Evolutionary conservation across 2,797 vertebrate genomes (phyloP), one percentile per base, ranked within the genome.

Genomic region (Anisognathus igniventris): DNA sequence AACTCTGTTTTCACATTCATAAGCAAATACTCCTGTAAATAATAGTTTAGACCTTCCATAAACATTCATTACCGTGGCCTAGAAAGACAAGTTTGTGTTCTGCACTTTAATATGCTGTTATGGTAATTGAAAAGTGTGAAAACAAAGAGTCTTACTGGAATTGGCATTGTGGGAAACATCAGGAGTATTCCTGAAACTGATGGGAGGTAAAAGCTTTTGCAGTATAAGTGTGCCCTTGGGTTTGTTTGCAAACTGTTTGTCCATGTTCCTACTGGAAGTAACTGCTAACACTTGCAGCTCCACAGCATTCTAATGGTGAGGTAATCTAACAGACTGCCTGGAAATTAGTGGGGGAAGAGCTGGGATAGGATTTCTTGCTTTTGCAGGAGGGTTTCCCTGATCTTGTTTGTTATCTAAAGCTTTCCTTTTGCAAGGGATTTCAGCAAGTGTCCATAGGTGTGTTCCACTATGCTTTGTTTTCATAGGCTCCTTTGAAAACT

Each of bases 141-240:
- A 66, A 48, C 12, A 56, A n/a, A 72, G 48, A 56, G 21, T 44
- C 48, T 62, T 67, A 56, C 28, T 75, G 51, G 71, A 71, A 54
- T 0, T 71, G 62, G 20, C 6, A 1, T 23, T 28, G 37, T 37
- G 78, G 77, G 66, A 80, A 89, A 37, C 58, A 70, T 72, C 60
- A n/a, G 40, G 21, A 86, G 11, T 42, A 27, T 37, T 68, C 33
- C 80, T 64, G 57, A 40, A 87, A 42, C 37, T 87, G 64, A 56
- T 30, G 89, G 35, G 74, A 91, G 27, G 40, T 48, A 83, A 73
- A 90, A 86, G 68, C 44, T 56, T 92, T 71, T 71, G 56, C 61
- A 80, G n/a, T 27, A 0, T 28, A 54, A 58, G 28, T 12, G 40
- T 61, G 60, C 66, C 65, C 35, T 72, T 84, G 65, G 45, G 25